phyloP scores from a whole-genome alignment of 2,888 invertebrate species.

The Suillia variegata region DNA sequence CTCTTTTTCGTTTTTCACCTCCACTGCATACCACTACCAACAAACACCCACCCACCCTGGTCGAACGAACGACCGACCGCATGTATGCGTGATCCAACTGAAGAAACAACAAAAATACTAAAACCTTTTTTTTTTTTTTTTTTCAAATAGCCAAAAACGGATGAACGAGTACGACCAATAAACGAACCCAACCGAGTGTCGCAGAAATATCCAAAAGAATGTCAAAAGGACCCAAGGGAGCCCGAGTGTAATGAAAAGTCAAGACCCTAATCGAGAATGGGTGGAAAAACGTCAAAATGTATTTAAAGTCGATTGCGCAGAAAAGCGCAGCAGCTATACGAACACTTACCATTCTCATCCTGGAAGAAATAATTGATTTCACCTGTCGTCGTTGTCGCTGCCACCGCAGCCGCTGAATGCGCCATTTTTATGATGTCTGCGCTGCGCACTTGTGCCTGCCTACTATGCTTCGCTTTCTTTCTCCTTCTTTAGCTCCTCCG shows the following conservation, averaged over 20 bases:
- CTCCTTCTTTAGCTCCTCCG: background rate
- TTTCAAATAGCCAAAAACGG: too few species aligned
- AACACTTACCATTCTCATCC: slow-evolving; percentile 58
- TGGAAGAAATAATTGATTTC: slow-evolving; percentile 58
- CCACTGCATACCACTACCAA: too few species aligned
- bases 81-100: background rate
- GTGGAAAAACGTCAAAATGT: too few species aligned
- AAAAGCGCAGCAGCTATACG: background rate
- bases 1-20: background rate
- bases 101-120: slow-evolving; percentile 15
- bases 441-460: background rate
- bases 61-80: too few species aligned
- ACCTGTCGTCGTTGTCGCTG: slow-evolving; percentile 45
- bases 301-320: too few species aligned
- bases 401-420: slow-evolving; percentile 46
- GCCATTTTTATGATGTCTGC: slow-evolving; percentile 44
- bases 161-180: too few species aligned
- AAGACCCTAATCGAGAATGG: too few species aligned
- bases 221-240: slow-evolving; percentile 2
- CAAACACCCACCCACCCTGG: slow-evolving; percentile 2
- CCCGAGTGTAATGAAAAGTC: too few species aligned
- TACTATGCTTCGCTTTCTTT: background rate
- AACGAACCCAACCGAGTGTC: too few species aligned
- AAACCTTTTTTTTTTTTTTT: too few species aligned
- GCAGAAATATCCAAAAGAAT: slow-evolving; percentile 11